Conservation (phyloP, 2,888 invertebrate genomes). For the Drosophila quasianomalipes region DNA sequence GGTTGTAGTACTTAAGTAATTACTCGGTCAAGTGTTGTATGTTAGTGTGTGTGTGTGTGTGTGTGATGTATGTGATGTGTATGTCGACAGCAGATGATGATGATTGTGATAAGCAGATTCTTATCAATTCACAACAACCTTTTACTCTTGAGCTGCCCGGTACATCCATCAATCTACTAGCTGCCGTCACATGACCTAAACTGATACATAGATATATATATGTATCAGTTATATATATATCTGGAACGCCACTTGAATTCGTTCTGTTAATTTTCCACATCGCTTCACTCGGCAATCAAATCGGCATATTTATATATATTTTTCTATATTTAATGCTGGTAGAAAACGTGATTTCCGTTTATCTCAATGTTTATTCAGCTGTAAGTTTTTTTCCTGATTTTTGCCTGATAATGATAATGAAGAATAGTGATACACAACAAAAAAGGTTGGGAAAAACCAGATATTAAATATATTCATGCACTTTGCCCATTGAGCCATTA, state of each 20-base stretch:
- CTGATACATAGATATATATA: not conserved
- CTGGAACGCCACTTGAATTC: conserved; percentile 28
- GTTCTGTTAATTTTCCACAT: conserved; percentile 23
- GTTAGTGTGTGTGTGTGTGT: not conserved
- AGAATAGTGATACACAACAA: conserved; percentile 15
- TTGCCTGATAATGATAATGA: conserved; percentile 30
- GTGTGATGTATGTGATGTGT: not conserved
- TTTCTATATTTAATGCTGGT: not conserved
- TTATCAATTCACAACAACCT: conserved; percentile 41
- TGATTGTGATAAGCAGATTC: conserved; percentile 26
- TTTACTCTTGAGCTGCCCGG: conserved; percentile 1
- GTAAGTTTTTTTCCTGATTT: conserved; percentile 6
- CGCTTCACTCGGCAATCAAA: not conserved
- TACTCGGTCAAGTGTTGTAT: conserved; percentile 26
- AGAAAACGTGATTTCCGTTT: conserved; percentile 38
- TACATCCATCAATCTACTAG: conserved; percentile 47
- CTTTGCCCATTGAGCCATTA: conserved; percentile 11
- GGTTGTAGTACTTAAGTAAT: conserved; percentile 52
- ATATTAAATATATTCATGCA: conserved; percentile 14
- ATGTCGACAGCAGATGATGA: conserved; percentile 8
- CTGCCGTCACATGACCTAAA: conserved; percentile 47
- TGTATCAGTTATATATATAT: not conserved
- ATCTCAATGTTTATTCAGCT: conserved; percentile 32
- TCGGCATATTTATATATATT: not conserved
- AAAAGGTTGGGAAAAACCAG: not conserved